Conservation (phyloP, 2,888 invertebrate genomes). For the Amblyjoppa proteus region DNA sequence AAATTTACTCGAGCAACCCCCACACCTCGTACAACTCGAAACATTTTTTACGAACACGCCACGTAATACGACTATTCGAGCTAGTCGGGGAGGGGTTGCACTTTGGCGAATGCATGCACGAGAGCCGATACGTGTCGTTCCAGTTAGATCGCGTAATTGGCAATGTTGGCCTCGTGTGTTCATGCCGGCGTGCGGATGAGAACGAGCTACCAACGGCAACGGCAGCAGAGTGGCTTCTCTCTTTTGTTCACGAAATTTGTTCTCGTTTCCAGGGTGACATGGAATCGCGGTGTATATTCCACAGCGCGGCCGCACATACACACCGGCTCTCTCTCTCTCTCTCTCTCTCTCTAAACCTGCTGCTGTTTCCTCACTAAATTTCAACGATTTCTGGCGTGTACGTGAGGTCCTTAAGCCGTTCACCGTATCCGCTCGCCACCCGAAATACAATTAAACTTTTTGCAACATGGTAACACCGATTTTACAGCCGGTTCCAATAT, state of each 20-base stretch:
- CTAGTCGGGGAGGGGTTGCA: conserved; percentile 16
- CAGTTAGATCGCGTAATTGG: conserved; percentile 68
- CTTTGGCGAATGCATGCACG: conserved; percentile 37
- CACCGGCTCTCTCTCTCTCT: neutral
- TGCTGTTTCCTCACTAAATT: conserved; percentile 59
- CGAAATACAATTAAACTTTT: conserved; percentile 66
- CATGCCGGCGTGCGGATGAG: conserved; percentile 40
- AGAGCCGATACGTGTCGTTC: conserved; percentile 54
- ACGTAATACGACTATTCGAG: conserved; percentile 50
- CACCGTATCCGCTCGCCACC: conserved; percentile 30
- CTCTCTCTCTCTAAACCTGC: neutral
- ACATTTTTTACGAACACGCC: conserved; percentile 41
- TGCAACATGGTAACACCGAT: conserved; percentile 49
- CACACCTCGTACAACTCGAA: conserved; percentile 7
- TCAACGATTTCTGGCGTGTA: conserved; percentile 57
- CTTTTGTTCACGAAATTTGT: conserved; percentile 54
- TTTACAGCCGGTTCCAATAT: conserved; percentile 26
- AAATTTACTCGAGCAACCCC: neutral
- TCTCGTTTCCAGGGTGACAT: conserved; percentile 45
- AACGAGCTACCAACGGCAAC: conserved; percentile 12
- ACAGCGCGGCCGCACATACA: neutral
- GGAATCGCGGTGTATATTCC: conserved; percentile 27
- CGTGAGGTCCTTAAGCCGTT: conserved; percentile 61
- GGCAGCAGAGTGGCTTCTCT: conserved; percentile 17
- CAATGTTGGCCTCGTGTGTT: conserved; percentile 53